Conservation (phyloP, 2,113 vertebrate species). For the Parus major region DNA sequence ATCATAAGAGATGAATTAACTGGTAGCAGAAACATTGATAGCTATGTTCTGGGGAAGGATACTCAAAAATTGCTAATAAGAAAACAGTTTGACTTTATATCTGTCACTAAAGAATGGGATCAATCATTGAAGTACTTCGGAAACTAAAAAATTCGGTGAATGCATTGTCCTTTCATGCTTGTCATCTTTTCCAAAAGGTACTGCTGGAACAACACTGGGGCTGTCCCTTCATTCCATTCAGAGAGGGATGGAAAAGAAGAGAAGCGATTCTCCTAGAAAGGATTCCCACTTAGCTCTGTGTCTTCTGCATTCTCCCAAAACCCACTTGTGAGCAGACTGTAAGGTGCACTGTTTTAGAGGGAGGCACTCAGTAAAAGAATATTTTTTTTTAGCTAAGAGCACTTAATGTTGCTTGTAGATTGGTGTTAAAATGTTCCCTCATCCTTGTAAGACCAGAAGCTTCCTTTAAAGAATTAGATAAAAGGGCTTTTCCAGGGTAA, state of each 20-base stretch:
- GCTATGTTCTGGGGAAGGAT: not conserved
- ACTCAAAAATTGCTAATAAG: not conserved
- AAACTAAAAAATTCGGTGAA: not conserved
- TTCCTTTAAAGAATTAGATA: not conserved
- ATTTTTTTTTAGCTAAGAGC: not conserved
- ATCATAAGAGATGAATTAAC: not conserved
- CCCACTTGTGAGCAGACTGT: not conserved
- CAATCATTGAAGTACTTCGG: not conserved
- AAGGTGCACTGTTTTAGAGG: not conserved
- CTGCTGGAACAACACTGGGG: not conserved
- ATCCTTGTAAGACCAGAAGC: not conserved
- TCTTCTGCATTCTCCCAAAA: not conserved
- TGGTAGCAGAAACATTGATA: not conserved
- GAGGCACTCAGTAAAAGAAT: not conserved
- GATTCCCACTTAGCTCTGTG: not conserved
- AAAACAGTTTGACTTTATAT: not conserved
- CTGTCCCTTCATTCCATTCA: not conserved
- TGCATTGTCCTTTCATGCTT: not conserved
- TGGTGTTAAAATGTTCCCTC: not conserved
- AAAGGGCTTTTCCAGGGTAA: not conserved
- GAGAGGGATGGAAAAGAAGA: not conserved
- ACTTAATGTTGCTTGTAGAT: not conserved
- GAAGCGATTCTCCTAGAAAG: not conserved
- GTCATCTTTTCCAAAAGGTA: not conserved
- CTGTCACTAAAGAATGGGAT: not conserved